These are phyloP conservation scores for Sebastes steindachneri DNA, from an alignment of 2,797 vertebrate species.

Conservation along the genomic window DNA sequence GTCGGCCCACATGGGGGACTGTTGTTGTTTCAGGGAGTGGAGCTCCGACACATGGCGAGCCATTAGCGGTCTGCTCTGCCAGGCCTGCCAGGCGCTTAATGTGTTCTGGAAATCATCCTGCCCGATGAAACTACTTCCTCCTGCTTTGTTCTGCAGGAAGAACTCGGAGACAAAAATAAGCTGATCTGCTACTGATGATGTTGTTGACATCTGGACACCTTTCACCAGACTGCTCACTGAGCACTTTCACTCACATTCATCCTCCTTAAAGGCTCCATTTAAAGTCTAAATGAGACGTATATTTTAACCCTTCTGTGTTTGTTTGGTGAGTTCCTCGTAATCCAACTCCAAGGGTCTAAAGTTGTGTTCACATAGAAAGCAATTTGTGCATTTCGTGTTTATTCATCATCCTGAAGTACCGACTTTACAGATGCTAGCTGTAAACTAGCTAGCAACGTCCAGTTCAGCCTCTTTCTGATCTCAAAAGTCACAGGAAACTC, in stretches of 20 bases:
- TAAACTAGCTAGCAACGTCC: not conserved
- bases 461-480: not conserved
- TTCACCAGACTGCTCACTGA: not conserved
- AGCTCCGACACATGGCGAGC: conserved; percentile 17
- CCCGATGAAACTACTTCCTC: conserved; percentile 48
- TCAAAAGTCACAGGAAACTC: not conserved
- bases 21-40: conserved; percentile 35
- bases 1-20: not conserved
- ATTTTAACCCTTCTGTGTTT: not conserved
- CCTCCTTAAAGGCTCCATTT: not conserved
- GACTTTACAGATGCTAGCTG: not conserved
- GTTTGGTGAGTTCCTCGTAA: not conserved
- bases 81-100: conserved; percentile 14
- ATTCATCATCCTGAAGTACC: not conserved
- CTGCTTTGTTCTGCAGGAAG: conserved; percentile 49
- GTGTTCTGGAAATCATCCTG: conserved; percentile 53
- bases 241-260: not conserved
- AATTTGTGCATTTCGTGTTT: not conserved
- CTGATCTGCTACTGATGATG: not conserved
- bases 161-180: not conserved
- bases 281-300: not conserved
- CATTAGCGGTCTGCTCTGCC: conserved; percentile 27
- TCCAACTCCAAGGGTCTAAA: not conserved
- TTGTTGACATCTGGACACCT: not conserved
- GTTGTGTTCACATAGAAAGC: not conserved